These are phyloP conservation scores for Neomonachus schauinslandi DNA, from an alignment of 2,113 vertebrate species.

Conservation along the genomic window DNA sequence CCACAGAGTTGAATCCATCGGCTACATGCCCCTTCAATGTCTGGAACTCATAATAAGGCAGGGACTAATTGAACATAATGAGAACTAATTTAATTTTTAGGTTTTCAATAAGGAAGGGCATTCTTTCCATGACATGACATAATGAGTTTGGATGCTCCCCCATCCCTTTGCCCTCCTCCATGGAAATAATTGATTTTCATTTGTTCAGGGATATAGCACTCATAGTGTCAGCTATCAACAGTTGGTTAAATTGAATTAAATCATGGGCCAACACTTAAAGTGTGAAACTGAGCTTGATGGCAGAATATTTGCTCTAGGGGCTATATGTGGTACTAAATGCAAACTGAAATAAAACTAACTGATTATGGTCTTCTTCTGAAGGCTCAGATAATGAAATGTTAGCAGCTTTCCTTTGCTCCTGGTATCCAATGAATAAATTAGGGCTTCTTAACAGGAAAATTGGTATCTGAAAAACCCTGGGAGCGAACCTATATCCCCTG, in stretches of 20 bases:
- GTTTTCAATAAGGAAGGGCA: not conserved
- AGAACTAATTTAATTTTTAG: conserved; percentile 26
- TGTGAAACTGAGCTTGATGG: not conserved
- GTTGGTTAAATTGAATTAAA: not conserved
- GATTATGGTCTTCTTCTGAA: not conserved
- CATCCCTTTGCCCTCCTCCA: fast-evolving
- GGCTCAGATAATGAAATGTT: not conserved
- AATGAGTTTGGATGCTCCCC: not conserved
- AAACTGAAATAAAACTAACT: conserved; percentile 22
- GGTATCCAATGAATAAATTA: conserved; percentile 50
- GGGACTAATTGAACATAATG: not conserved
- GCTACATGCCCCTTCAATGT: not conserved
- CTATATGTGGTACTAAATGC: not conserved
- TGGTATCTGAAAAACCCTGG: conserved; percentile 1
- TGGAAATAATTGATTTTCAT: not conserved
- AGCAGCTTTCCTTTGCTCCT: conserved; percentile 19
- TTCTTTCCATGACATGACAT: not conserved
- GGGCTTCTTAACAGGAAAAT: conserved; percentile 33
- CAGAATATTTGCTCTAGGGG: not conserved
- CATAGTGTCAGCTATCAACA: not conserved
- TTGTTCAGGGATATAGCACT: not conserved
- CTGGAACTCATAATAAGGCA: not conserved
- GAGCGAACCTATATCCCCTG: not conserved
- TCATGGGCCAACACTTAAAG: not conserved
- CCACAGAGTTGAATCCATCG: not conserved